These are phyloP conservation scores for Gasteruption jaculator DNA, from an alignment of 2,888 invertebrate genomes.

Conservation along the genomic window DNA sequence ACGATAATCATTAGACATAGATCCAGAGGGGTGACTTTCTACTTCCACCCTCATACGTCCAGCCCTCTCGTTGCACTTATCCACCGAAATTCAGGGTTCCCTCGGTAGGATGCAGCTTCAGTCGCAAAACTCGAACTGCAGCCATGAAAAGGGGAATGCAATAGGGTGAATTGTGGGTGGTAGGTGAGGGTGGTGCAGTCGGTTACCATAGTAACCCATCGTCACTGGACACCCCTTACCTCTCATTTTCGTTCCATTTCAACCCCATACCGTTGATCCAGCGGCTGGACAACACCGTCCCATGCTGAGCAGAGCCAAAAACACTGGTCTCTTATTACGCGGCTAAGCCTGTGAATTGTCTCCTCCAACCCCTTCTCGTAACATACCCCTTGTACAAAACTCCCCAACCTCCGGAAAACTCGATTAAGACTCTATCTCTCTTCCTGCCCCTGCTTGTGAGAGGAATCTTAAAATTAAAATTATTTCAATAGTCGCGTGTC, in stretches of 20 bases:
- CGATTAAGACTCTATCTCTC: too few relatives aligned
- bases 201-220: slow-evolving; percentile 49
- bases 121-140: slow-evolving; percentile 45
- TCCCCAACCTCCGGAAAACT: too few relatives aligned
- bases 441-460: too few relatives aligned
- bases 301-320: slow-evolving; percentile 41
- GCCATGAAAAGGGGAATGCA: slow-evolving; percentile 41
- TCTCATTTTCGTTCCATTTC: slow-evolving; percentile 24
- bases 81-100: slow-evolving; percentile 42
- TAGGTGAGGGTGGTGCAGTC: slow-evolving; percentile 44
- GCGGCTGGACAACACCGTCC: slow-evolving; percentile 45
- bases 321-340: slow-evolving; percentile 48
- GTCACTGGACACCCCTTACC: slow-evolving; percentile 46
- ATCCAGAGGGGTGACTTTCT: slow-evolving; percentile 40
- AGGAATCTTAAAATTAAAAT: too few relatives aligned
- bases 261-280: slow-evolving; percentile 43
- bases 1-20: slow-evolving; percentile 42
- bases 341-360: slow-evolving; percentile 45
- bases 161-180: too few relatives aligned
- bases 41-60: slow-evolving; percentile 20
- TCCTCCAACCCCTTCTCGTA: slow-evolving; percentile 24
- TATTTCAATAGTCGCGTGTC: too few relatives aligned
- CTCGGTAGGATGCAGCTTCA: slow-evolving; percentile 36
- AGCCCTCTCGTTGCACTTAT: slow-evolving; percentile 34
- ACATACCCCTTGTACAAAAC: too few relatives aligned